Evolutionary conservation across 2,888 invertebrate species (phyloP), one percentile per base, ranked within the genome.

Genomic region (Mantis religiosa): DNA sequence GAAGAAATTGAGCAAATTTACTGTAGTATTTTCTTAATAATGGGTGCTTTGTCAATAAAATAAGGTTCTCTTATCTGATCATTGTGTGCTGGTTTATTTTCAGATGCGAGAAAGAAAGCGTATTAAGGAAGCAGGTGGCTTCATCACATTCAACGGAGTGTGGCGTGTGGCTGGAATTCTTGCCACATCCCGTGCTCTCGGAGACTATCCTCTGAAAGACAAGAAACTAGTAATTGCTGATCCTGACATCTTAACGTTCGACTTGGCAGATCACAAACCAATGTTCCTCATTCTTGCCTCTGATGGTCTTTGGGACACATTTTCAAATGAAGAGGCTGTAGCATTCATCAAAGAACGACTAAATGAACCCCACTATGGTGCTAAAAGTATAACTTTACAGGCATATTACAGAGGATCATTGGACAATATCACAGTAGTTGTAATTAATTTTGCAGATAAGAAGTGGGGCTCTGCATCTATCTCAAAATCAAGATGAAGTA

Each of bases 231-330:
- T 99, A 89, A 98, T 98, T 91, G 98, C 99, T 4, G 98, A 98
- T 93, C 99, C 99, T 12, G 99, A 99, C 93, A 97, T 99, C 91
- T 94, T 98, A 91, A 97, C 98, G 54, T 98, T 99, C 92, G 97
- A 98, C 93, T 94, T 99, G 89, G 95, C 95, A 89, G 97, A 98
- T 93, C 96, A 97, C 92, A 96, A 92, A 92, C 98, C 98, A 0
- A 95, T 96, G 94, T 99, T 99, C 93, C 93, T 99, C 91, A 96
- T 99, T 90, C 94, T 99, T 89, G 99, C 99, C 25, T 97, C 98
- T 0, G 99, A 99, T 94, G 99, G 99, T 2, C 94, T 99, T 71
- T 99, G 99, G 99, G 99, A 99, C 93, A 98, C 98, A 28, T 98
- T 99, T 93, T 95, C 96, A 84, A 99, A 99, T 93, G 98, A 99